phyloP scores from a whole-genome alignment of 1,140 invertebrate species.

The Nasonia longicornis region DNA sequence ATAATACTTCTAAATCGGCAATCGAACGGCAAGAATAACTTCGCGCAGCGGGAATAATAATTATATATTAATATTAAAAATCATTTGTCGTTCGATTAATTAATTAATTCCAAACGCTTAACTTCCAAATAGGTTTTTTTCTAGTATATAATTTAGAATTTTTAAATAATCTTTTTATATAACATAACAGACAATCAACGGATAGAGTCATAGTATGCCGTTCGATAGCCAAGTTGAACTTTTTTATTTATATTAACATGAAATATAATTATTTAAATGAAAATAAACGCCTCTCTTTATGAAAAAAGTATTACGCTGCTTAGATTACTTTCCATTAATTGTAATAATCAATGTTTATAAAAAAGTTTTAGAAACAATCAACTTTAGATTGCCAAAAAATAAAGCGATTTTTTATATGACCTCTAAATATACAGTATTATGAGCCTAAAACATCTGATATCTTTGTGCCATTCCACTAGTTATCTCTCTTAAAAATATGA shows the following conservation, averaged over 20 bases:
- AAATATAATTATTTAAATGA: slow-evolving; percentile 44
- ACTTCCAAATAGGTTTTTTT: slow-evolving; percentile 1
- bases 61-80: slow-evolving; percentile 2
- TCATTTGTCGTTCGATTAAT: neutral
- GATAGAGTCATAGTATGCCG: slow-evolving; percentile 33
- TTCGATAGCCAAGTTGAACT: slow-evolving; percentile 39
- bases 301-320: slow-evolving; percentile 24
- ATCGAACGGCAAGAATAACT: slow-evolving; percentile 38
- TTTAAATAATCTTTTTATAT: slow-evolving; percentile 20
- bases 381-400: slow-evolving; percentile 55
- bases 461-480: slow-evolving; percentile 39
- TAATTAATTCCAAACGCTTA: slow-evolving; percentile 22
- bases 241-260: slow-evolving; percentile 44
- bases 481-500: slow-evolving; percentile 6
- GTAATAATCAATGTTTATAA: slow-evolving; percentile 38
- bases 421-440: slow-evolving; percentile 40
- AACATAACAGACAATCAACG: slow-evolving; percentile 33
- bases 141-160: slow-evolving; percentile 20
- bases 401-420: slow-evolving; percentile 33
- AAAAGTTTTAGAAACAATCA: slow-evolving; percentile 53
- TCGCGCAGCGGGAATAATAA: slow-evolving; percentile 5
- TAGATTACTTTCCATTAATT: slow-evolving; percentile 32
- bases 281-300: slow-evolving; percentile 37
- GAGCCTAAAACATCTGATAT: slow-evolving; percentile 33
- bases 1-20: slow-evolving; percentile 45